Conservation (phyloP, 1,140 invertebrate genomes). For the Berghia stephanieae region DNA sequence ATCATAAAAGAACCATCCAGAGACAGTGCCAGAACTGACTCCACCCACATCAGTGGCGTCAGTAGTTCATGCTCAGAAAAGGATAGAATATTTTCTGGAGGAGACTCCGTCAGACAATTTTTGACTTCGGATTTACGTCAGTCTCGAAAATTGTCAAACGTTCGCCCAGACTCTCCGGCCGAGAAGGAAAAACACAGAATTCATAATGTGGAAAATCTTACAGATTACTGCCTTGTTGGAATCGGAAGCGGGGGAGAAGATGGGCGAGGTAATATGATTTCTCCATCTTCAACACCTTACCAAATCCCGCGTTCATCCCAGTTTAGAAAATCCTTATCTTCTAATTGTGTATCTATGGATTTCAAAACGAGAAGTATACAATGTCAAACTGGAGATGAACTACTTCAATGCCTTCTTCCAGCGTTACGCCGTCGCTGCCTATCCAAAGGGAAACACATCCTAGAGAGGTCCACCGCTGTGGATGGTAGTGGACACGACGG, state of each 20-base stretch:
- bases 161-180: conserved; percentile 26
- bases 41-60: neutral
- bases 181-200: conserved; percentile 29
- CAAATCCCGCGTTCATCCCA: no score
- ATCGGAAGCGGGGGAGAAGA: neutral
- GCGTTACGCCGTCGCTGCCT: conserved; percentile 1
- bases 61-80: neutral
- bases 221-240: neutral
- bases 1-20: no score
- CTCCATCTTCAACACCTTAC: no score
- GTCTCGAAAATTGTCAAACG: neutral
- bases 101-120: no score
- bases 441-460: conserved; percentile 1
- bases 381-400: conserved; percentile 32
- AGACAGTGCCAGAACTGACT: neutral
- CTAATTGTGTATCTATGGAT: conserved; percentile 15
- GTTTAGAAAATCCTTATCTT: conserved; percentile 22
- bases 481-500: no score
- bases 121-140: no score
- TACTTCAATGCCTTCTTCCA: conserved; percentile 3
- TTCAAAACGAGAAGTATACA: conserved; percentile 1
- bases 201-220: neutral
- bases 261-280: neutral
- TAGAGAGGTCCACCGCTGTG: conserved; percentile 11
- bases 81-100: neutral